Conservation (phyloP, 1,140 invertebrate species). For the Phymastichus coffea region DNA sequence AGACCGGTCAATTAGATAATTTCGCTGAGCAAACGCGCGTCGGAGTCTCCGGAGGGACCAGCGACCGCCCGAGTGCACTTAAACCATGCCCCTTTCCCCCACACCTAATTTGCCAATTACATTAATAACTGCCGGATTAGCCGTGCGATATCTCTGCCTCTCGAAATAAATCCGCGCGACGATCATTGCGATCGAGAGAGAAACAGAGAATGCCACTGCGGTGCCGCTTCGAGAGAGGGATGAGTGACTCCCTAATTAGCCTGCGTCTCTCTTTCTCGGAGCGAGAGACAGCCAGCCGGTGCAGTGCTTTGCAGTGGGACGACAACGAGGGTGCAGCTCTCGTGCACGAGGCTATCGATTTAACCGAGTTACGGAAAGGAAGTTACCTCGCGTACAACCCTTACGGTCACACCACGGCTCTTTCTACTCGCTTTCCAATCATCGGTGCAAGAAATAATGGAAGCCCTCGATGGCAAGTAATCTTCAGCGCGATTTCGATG, state of each 20-base stretch:
- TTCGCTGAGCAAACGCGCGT: slow-evolving; percentile 18
- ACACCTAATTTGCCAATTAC: slow-evolving; percentile 19
- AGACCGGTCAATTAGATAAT: slow-evolving; percentile 14
- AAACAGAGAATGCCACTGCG: background rate
- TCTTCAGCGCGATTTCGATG: too few species aligned
- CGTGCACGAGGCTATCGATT: slow-evolving; percentile 6
- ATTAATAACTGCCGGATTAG: background rate
- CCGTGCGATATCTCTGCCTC: background rate
- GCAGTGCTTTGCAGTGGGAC: background rate
- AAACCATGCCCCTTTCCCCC: slow-evolving; percentile 2
- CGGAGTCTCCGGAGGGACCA: too few species aligned
- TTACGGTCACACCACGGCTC: too few species aligned
- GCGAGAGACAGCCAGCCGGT: slow-evolving; percentile 1
- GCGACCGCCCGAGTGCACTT: background rate
- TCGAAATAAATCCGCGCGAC: background rate
- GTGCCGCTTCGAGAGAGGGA: slow-evolving; percentile 21
- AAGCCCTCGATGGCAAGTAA: too few species aligned
- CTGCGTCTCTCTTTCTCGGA: slow-evolving; percentile 38
- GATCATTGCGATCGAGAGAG: background rate
- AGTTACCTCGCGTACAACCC: background rate
- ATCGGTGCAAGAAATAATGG: too few species aligned
- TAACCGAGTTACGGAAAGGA: background rate
- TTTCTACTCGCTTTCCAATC: too few species aligned
- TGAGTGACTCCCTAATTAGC: slow-evolving; percentile 40
- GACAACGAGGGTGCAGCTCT: background rate